Conservation (phyloP, 1,140 invertebrate genomes). For the Ceratina japonica region DNA sequence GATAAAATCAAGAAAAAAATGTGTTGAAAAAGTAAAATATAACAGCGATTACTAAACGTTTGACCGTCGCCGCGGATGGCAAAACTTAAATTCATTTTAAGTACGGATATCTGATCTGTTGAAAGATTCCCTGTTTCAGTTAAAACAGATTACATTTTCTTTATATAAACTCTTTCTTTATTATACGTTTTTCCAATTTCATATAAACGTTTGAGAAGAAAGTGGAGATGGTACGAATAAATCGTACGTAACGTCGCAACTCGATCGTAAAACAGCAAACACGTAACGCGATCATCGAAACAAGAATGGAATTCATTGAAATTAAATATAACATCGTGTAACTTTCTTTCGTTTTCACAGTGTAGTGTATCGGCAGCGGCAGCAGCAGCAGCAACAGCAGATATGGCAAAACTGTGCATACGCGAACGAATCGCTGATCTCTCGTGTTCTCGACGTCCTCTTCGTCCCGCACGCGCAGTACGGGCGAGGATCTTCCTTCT, state of each 20-base stretch:
- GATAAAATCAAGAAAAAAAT: too few relatives aligned
- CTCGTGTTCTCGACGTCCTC: too few relatives aligned
- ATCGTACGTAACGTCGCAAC: neutral
- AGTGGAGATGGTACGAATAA: neutral
- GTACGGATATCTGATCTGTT: conserved; percentile 13
- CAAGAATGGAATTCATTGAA: too few relatives aligned
- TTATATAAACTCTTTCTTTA: conserved; percentile 6
- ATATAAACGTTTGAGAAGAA: neutral
- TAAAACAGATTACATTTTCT: conserved; percentile 16
- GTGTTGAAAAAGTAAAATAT: conserved; percentile 20
- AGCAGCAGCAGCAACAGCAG: too few relatives aligned
- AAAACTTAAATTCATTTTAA: conserved; percentile 21
- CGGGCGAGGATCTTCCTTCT: too few relatives aligned
- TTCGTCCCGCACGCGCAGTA: too few relatives aligned
- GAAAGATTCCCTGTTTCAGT: neutral
- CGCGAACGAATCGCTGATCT: too few relatives aligned
- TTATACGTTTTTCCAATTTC: neutral
- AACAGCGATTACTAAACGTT: conserved; percentile 18
- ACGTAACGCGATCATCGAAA: too few relatives aligned
- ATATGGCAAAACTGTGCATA: too few relatives aligned
- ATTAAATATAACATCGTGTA: too few relatives aligned
- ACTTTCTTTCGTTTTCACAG: too few relatives aligned
- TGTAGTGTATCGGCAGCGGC: too few relatives aligned
- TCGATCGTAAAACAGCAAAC: neutral
- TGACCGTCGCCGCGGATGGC: neutral